Evolutionary conservation across 2,113 vertebrate species (phyloP).

Genomic region (Notechis scutatus): DNA sequence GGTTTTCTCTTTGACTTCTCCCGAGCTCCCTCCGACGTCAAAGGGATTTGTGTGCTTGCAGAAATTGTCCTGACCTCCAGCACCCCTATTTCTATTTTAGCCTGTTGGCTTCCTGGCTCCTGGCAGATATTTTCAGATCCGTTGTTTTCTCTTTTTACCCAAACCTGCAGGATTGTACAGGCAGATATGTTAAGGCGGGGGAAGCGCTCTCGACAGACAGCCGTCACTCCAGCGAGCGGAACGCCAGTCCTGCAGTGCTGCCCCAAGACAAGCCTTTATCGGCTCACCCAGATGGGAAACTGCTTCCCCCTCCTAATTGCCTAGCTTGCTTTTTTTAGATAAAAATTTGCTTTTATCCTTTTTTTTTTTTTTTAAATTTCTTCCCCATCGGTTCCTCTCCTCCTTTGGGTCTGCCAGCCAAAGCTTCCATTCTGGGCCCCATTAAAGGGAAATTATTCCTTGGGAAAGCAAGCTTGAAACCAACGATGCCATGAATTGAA

Average conservation of each 20-base stretch:
- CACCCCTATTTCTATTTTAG: constrained; percentile 52
- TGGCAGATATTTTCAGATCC: constrained; percentile 37
- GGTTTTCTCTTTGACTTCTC: constrained; percentile 8
- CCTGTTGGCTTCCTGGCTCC: constrained; percentile 34
- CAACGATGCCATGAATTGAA: neutral
- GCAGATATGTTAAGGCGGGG: constrained; percentile 37
- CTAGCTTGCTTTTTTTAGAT: neutral
- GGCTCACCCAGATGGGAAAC: neutral
- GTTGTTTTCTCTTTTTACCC: neutral
- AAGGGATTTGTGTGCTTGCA: constrained; percentile 32
- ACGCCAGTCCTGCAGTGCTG: too few species aligned
- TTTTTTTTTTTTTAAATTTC: too few species aligned
- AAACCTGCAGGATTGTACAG: constrained; percentile 6
- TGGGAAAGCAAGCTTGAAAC: neutral
- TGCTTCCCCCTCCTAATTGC: neutral
- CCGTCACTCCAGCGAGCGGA: neutral
- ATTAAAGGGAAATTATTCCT: neutral
- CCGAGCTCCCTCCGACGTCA: constrained; percentile 36
- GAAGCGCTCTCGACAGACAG: too few species aligned
- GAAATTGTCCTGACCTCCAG: constrained; percentile 57
- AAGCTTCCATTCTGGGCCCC: neutral
- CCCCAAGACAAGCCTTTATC: neutral
- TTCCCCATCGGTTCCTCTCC: neutral
- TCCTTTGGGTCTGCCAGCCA: neutral
- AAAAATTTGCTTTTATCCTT: neutral